These are phyloP conservation scores for Hemibagrus wyckioides DNA, from an alignment of 2,113 vertebrate genomes.

Conservation along the genomic window DNA sequence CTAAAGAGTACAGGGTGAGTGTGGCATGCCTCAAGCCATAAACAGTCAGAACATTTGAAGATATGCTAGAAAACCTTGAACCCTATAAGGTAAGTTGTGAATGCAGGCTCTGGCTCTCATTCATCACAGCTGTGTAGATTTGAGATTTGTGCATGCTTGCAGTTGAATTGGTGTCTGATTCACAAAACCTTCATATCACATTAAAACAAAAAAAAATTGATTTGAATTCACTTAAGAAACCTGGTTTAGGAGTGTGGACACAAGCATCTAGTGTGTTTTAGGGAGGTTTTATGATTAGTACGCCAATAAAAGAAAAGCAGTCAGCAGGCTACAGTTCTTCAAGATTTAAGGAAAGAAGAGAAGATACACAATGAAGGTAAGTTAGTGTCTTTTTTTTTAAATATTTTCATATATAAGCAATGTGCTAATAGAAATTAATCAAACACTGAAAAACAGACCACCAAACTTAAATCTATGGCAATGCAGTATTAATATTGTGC, in stretches of 20 bases:
- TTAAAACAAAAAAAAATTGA: not conserved
- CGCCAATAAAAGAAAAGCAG: not conserved
- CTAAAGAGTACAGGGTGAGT: conserved; percentile 1
- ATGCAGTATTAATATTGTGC: not conserved
- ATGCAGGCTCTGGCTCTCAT: not conserved
- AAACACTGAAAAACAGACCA: too few relatives aligned
- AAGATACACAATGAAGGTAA: not conserved
- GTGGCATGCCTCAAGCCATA: not conserved
- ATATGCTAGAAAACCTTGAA: not conserved
- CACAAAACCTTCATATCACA: not conserved
- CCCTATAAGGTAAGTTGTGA: not conserved
- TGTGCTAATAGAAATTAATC: not conserved
- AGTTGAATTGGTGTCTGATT: not conserved
- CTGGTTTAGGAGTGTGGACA: not conserved
- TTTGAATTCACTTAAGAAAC: not conserved
- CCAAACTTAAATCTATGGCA: not conserved
- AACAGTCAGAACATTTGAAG: not conserved
- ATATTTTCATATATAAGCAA: not conserved
- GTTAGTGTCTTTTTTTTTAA: not conserved
- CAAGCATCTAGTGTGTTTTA: not conserved
- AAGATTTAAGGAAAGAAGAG: not conserved
- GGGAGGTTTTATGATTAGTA: not conserved
- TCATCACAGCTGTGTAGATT: not conserved
- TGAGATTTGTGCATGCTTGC: not conserved
- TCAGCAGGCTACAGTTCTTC: not conserved